Percentiles rank a stretch among this genome's conserved stretches.
phyloP scores from a whole-genome alignment of 2,888 invertebrate species.

The Sisyra terminalis region DNA sequence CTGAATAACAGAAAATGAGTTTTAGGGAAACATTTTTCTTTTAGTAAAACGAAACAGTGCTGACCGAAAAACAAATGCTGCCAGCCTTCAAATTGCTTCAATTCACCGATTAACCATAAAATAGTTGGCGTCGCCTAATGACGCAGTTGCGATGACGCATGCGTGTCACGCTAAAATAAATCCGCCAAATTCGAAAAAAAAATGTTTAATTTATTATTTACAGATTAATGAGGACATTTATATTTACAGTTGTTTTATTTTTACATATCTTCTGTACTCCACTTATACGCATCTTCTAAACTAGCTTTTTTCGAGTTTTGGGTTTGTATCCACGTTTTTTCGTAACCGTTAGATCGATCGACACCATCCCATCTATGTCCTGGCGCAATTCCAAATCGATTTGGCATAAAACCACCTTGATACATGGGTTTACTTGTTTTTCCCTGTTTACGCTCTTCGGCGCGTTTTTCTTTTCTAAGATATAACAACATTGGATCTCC shows the following conservation, averaged over 20 bases:
- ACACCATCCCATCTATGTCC: conserved; percentile 99
- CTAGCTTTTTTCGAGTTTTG: conserved; percentile 56
- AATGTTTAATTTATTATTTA: neutral
- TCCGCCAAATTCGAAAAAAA: conserved; percentile 3
- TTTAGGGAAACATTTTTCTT: conserved; percentile 29
- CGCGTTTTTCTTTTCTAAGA: conserved; percentile 52
- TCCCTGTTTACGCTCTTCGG: conserved; percentile 23
- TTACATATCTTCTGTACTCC: conserved; percentile 90
- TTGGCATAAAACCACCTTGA: conserved; percentile 75
- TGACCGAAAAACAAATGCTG: conserved; percentile 28
- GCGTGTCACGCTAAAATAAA: conserved; percentile 1
- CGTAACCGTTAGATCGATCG: conserved; percentile 92
- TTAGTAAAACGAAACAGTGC: conserved; percentile 26
- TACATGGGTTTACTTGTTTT: conserved; percentile 44
- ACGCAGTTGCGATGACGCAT: conserved; percentile 8
- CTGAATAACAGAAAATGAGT: conserved; percentile 20
- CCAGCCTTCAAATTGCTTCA: conserved; percentile 19
- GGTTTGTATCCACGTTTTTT: conserved; percentile 71
- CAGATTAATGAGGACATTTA: conserved; percentile 2
- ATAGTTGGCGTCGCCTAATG: conserved; percentile 11
- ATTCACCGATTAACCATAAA: conserved; percentile 17
- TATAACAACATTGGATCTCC: conserved; percentile 93
- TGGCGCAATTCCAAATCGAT: conserved; percentile 81
- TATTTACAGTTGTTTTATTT: neutral
- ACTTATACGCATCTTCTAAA: conserved; percentile 79